A percentile compares a stretch with the other conserved stretches of the same genome.
Evolutionary conservation across 2,113 vertebrate species (phyloP).

Genomic region (Peromyscus leucopus): DNA sequence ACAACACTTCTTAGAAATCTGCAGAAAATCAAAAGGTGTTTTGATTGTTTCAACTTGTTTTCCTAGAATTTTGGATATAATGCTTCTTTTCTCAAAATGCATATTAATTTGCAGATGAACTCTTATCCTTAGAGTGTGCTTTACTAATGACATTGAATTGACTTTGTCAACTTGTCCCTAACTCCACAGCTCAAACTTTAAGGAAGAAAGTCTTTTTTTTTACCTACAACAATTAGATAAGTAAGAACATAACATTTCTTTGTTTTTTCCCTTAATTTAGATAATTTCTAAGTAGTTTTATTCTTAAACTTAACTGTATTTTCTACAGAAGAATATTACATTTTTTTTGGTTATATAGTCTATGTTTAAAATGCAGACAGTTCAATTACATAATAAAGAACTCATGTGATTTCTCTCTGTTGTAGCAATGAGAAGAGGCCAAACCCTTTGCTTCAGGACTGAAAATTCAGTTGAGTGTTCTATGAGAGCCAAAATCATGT

Average conservation of each 20-base stretch:
- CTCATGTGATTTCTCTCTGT: background rate
- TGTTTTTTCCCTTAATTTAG: background rate
- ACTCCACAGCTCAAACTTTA: background rate
- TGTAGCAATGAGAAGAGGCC: background rate
- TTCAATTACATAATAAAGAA: background rate
- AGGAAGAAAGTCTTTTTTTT: background rate
- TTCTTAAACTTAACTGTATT: background rate
- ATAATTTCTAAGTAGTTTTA: background rate
- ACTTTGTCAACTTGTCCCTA: background rate
- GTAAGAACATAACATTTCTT: background rate
- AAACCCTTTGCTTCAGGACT: background rate
- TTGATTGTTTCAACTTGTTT: background rate
- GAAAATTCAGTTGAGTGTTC: background rate
- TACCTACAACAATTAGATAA: background rate
- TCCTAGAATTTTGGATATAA: background rate
- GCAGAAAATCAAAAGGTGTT: background rate
- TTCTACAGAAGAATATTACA: background rate
- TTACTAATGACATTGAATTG: background rate
- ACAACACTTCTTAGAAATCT: background rate
- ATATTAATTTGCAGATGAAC: background rate
- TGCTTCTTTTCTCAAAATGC: background rate
- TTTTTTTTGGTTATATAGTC: background rate
- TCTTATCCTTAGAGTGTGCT: background rate
- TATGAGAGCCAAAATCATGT: background rate
- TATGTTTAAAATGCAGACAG: background rate